phyloP scores from a whole-genome alignment of 2,888 invertebrate genomes.

The Xylocampa areola region DNA sequence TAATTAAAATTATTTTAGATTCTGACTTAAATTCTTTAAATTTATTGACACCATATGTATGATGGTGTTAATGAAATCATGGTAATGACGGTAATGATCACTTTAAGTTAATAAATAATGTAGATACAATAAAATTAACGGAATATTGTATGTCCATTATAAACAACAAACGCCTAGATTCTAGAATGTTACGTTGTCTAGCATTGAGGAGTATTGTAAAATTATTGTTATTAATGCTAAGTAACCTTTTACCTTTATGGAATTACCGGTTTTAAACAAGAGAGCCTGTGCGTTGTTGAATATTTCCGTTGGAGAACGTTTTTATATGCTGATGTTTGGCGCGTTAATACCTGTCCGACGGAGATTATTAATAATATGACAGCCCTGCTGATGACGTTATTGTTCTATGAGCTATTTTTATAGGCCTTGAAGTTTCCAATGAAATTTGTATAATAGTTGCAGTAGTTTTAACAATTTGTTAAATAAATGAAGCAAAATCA shows the following conservation, averaged over 20 bases:
- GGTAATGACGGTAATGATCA: no score
- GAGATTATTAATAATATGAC: constrained; percentile 69
- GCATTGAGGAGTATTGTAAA: constrained; percentile 51
- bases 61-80: no score
- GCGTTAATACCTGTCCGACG: constrained; percentile 79
- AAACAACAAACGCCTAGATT: constrained; percentile 20
- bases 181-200: constrained; percentile 35
- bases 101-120: no score
- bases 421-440: neutral
- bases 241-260: constrained; percentile 81
- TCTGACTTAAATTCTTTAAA: no score
- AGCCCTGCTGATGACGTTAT: constrained; percentile 64
- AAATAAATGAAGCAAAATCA: no score
- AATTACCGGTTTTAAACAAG: constrained; percentile 80
- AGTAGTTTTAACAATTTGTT: constrained; percentile 21
- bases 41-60: no score
- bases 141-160: constrained; percentile 1
- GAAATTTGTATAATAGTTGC: constrained; percentile 25
- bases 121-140: constrained; percentile 9
- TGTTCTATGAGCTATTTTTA: constrained; percentile 55
- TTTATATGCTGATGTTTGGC: constrained; percentile 69
- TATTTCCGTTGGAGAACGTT: constrained; percentile 80
- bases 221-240: constrained; percentile 75
- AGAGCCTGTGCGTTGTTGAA: constrained; percentile 72
- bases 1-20: no score